These are phyloP conservation scores for Threskiornis aethiopicus DNA, from an alignment of 2,797 vertebrate species.

Conservation along the genomic window DNA sequence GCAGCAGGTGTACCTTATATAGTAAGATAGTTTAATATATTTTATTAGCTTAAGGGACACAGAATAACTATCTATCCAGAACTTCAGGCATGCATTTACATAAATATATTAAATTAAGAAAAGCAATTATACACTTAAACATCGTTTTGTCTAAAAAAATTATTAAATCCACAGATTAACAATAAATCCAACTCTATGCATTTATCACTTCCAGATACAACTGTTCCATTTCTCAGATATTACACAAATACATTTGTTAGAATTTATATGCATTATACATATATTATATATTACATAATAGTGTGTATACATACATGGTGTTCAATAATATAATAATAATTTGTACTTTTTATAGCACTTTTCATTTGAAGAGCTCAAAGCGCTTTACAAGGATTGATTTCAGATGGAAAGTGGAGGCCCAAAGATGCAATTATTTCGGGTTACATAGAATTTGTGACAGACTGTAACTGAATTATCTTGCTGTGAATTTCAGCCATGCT, in stretches of 20 bases:
- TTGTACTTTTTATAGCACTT: conserved; percentile 65
- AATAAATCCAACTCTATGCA: conserved; percentile 81
- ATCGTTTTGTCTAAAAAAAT: conserved; percentile 79
- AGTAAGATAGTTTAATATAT: conserved; percentile 80
- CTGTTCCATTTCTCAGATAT: conserved; percentile 79
- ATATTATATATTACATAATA: conserved; percentile 84
- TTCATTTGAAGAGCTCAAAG: conserved; percentile 59
- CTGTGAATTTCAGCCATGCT: not conserved
- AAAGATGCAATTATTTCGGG: not conserved
- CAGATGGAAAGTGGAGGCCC: conserved; percentile 11
- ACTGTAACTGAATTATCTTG: not conserved
- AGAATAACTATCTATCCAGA: conserved; percentile 77
- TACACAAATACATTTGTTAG: conserved; percentile 81
- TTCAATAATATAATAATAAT: conserved; percentile 72
- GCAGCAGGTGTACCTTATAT: conserved; percentile 57
- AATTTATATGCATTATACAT: conserved; percentile 84
- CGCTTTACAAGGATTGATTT: conserved; percentile 21
- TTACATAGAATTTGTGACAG: not conserved
- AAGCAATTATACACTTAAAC: conserved; percentile 82
- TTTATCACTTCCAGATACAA: conserved; percentile 79
- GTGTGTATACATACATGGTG: conserved; percentile 81
- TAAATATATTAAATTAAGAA: conserved; percentile 83
- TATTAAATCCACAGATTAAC: conserved; percentile 82
- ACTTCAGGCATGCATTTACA: conserved; percentile 81
- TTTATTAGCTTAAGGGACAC: conserved; percentile 78